Evolutionary conservation across 2,888 invertebrate species (phyloP), one percentile per base, ranked within the genome.

Genomic region (Meteorus colon): DNA sequence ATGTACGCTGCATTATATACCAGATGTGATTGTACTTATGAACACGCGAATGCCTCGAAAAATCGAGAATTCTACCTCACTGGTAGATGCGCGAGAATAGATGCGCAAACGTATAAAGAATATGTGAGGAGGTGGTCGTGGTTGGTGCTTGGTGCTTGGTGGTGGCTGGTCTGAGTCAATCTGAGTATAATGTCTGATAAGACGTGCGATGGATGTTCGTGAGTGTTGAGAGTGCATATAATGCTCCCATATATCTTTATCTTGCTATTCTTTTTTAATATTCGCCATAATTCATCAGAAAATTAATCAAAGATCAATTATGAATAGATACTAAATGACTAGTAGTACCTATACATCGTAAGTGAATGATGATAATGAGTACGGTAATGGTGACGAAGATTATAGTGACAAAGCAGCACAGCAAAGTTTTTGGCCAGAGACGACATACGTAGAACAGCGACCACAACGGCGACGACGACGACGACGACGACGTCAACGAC

Each of bases 101-200:
- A 27, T 82, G 84, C 84, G 82, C 85, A 81, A 70, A 37, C 37
- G 68, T 45, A 73, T 63, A 2, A 41, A 69, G 68, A 60, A 67
- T 66, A 60, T 70, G 51, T 48, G 73, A 76, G 76, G 77, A 79
- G 75, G 78, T 80, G 77, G 77, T 77, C 73, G 73, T 76, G 77
- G 70, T 80, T 81, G 76, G 78, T 5, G 78, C n/a, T 80, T 81
- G 76, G 73, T 76, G 77, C 69, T 80, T 81, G 76, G 78, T 5
- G 78, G 80, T 77, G 82, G 77, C 71, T 24, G 24, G 55, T 74
- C 62, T 67, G 73, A 73, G 51, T 24, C 24, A 24, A 55, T 8
- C 55, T 55, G 83, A 85, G 86, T 84, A 84, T 87, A 85, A 86
- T 82, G 85, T 80, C 85, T 87, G 86, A 87, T 86, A 86, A 86